Conservation (phyloP, 2,113 vertebrate genomes). For the Procavia capensis region DNA sequence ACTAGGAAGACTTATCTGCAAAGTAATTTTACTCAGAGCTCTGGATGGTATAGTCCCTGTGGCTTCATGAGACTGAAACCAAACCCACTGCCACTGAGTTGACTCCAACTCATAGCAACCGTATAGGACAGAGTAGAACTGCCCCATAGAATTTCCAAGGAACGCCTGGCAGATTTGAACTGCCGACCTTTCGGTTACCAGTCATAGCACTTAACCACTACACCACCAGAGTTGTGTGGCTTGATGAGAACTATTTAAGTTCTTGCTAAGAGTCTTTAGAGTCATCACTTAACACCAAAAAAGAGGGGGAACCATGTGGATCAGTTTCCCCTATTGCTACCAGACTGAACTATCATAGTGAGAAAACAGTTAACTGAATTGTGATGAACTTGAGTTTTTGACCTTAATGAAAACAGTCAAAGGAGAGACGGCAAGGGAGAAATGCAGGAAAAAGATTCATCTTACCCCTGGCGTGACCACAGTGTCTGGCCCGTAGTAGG, state of each 20-base stretch:
- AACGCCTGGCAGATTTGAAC: too few species aligned
- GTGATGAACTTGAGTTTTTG: neutral
- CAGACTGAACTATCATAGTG: neutral
- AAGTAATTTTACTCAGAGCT: neutral
- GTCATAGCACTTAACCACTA: too few species aligned
- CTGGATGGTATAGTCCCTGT: neutral
- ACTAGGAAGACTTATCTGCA: neutral
- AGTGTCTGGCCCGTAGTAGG: too few species aligned
- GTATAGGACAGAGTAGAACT: too few species aligned
- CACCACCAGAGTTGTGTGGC: too few species aligned
- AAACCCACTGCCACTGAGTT: too few species aligned
- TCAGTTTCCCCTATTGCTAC: neutral
- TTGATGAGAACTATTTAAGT: conserved; percentile 33
- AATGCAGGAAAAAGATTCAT: neutral
- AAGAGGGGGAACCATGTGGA: neutral
- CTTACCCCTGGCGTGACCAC: neutral
- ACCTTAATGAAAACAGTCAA: neutral
- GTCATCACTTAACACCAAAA: neutral
- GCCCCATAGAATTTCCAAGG: too few species aligned
- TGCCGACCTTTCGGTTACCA: too few species aligned
- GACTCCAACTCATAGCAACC: too few species aligned
- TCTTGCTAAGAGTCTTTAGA: neutral
- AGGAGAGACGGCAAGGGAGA: neutral
- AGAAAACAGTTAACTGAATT: conserved; percentile 1
- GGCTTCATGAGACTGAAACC: conserved; percentile 13